phyloP scores from a whole-genome alignment of 2,113 vertebrate species.

The Pteruthius melanotis region DNA sequence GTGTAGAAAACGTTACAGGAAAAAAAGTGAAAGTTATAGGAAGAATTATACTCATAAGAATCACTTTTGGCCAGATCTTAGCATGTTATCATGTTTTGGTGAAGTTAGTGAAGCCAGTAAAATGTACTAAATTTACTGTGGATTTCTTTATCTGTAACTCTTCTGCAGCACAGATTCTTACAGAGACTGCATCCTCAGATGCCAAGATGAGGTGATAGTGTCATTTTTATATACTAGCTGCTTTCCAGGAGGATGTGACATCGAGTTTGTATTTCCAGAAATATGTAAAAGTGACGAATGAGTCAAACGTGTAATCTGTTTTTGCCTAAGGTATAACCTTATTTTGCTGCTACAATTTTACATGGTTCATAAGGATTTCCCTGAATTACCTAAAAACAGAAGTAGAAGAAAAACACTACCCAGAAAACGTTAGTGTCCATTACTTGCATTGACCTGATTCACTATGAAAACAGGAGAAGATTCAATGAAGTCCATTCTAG shows the following conservation, averaged over 20 bases:
- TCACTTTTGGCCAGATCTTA: background rate
- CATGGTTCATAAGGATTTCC: conserved; percentile 23
- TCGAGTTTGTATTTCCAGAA: conserved; percentile 27
- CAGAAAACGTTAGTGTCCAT: conserved; percentile 26
- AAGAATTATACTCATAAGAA: background rate
- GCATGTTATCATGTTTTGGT: background rate
- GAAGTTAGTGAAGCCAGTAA: background rate
- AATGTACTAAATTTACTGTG: background rate
- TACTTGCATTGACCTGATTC: conserved; percentile 66
- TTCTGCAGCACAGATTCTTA: background rate
- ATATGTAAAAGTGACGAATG: background rate
- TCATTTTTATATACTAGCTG: background rate
- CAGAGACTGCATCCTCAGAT: background rate
- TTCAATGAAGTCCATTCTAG: conserved; percentile 65
- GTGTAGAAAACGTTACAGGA: background rate
- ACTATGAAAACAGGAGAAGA: conserved; percentile 70
- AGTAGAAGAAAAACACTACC: conserved; percentile 34
- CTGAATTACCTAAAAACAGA: conserved; percentile 32
- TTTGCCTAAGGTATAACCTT: background rate
- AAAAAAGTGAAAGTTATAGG: background rate
- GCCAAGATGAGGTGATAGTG: background rate
- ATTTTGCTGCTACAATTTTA: background rate
- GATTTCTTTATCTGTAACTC: background rate
- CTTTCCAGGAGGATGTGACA: conserved; percentile 21
- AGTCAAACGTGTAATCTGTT: background rate